These are phyloP conservation scores for Imbricaverruca yamaguchii DNA, from an alignment of 2,888 invertebrate species.

Conservation along the genomic window DNA sequence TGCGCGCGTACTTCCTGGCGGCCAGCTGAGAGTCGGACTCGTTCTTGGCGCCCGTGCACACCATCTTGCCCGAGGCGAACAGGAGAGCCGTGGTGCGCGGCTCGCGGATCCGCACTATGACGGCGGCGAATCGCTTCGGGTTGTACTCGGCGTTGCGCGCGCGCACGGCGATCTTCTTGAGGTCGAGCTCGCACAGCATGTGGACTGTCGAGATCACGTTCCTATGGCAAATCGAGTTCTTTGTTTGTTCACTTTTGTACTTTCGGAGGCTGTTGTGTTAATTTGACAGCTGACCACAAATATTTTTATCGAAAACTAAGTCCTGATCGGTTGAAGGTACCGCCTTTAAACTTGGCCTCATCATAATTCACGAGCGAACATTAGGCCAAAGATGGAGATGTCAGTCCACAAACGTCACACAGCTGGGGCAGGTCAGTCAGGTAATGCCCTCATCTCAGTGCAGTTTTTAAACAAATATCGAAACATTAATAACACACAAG, in stretches of 20 bases:
- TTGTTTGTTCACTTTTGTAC: slow-evolving; percentile 19
- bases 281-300: too few species aligned
- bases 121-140: slow-evolving; percentile 97
- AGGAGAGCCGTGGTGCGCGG: slow-evolving; percentile 72
- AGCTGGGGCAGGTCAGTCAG: too few species aligned
- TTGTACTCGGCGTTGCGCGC: slow-evolving; percentile 99
- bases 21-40: slow-evolving; percentile 70
- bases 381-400: too few species aligned
- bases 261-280: slow-evolving; percentile 27
- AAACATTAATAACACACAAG: too few species aligned
- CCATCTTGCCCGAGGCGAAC: slow-evolving; percentile 61
- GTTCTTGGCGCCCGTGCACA: slow-evolving; percentile 77
- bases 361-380: too few species aligned
- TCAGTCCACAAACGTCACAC: too few species aligned
- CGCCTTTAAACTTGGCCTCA: too few species aligned
- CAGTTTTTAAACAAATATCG: too few species aligned
- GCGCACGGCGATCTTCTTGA: slow-evolving; percentile 93
- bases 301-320: too few species aligned
- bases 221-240: slow-evolving; percentile 48
- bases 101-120: slow-evolving; percentile 89
- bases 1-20: slow-evolving; percentile 70
- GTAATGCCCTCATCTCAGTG: too few species aligned
- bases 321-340: too few species aligned
- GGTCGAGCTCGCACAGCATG: slow-evolving; percentile 84
- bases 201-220: slow-evolving; percentile 99